phyloP scores from a whole-genome alignment of 2,113 vertebrate genomes.

The Phalacrocorax carbo region DNA sequence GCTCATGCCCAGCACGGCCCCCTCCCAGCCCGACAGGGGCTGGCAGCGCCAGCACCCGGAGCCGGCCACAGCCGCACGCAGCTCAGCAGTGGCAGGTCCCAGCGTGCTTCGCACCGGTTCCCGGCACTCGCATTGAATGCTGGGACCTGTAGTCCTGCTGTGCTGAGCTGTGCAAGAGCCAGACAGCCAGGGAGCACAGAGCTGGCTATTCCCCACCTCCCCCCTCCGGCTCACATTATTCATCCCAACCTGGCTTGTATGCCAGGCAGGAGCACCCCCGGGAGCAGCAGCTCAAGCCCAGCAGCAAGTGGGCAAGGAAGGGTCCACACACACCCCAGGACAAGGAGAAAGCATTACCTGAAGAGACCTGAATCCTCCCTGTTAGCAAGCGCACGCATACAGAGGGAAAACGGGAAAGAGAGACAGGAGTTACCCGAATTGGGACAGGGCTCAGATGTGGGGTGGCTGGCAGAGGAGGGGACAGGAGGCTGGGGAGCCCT shows the following conservation, averaged over 20 bases:
- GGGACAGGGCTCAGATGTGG: slow-evolving; percentile 27
- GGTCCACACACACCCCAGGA: background rate
- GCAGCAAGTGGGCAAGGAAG: background rate
- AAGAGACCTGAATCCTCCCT: slow-evolving; percentile 98
- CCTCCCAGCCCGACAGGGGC: background rate
- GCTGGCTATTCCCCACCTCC: background rate
- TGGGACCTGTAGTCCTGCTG: slow-evolving; percentile 45
- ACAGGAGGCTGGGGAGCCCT: background rate
- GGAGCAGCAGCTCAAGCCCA: background rate
- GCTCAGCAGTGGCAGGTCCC: background rate
- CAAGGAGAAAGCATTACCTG: slow-evolving; percentile 85
- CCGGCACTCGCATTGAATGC: background rate
- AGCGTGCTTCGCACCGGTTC: background rate
- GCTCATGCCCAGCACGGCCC: background rate
- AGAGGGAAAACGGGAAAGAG: slow-evolving; percentile 69
- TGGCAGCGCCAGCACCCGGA: background rate
- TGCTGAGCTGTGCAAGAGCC: accelerated
- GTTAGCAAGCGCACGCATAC: slow-evolving; percentile 81
- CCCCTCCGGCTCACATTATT: accelerated
- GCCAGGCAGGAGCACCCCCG: background rate
- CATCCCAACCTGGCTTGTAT: background rate
- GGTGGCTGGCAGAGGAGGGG: background rate
- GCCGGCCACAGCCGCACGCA: slow-evolving; percentile 9
- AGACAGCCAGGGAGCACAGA: background rate
- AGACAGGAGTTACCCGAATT: slow-evolving; percentile 70